A percentile compares a stretch with the other conserved stretches of the same genome.
These are phyloP conservation scores for Leptodirus hochenwartii DNA, from an alignment of 2,888 invertebrate species.

Conservation along the genomic window DNA sequence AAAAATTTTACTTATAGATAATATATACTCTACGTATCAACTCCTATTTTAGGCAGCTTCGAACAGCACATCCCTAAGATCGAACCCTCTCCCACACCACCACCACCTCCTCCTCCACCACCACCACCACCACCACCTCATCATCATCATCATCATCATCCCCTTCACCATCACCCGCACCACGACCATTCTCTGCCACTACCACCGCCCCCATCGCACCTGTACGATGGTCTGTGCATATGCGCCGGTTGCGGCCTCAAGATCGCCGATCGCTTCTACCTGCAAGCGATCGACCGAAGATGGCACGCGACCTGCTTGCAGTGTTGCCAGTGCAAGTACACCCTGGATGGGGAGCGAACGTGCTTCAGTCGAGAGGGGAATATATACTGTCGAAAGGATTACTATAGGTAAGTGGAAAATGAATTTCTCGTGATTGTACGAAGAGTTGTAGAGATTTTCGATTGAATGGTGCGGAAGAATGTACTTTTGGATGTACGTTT, in stretches of 20 bases:
- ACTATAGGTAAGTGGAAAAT: conserved; percentile 65
- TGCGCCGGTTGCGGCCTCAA: conserved; percentile 81
- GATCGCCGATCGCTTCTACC: conserved; percentile 79
- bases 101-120: too few species aligned
- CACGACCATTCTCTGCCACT: too few species aligned
- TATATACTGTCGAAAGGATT: conserved; percentile 93
- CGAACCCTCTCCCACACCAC: conserved; percentile 35
- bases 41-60: too few species aligned
- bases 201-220: conserved; percentile 27
- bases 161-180: too few species aligned
- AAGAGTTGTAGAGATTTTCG: too few species aligned
- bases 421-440: too few species aligned
- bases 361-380: conserved; percentile 86
- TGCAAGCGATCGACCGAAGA: conserved; percentile 77
- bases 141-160: too few species aligned
- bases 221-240: conserved; percentile 30
- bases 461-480: too few species aligned
- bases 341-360: conserved; percentile 76
- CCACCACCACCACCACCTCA: too few species aligned
- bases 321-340: conserved; percentile 79
- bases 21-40: too few species aligned
- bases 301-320: conserved; percentile 88
- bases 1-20: too few species aligned
- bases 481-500: too few species aligned
- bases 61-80: conserved; percentile 34